Base-by-base conservation (phyloP, 2,113 vertebrate species). In the Dicaeum eximium region DNA sequence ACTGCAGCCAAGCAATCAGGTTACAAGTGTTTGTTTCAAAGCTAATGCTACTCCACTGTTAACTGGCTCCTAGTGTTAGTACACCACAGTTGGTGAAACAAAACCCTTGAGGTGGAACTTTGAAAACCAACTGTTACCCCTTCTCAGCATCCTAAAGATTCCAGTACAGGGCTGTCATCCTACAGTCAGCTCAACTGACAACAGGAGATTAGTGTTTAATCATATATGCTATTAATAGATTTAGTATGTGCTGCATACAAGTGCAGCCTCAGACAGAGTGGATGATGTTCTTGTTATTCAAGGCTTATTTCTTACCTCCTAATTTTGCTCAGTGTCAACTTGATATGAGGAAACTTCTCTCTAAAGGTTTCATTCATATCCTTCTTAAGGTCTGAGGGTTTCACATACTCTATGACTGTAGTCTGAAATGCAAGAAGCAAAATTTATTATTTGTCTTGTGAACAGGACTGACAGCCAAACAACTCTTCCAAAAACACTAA, bases 341-440 rank as follows among this genome's bases (percentile, higher is more conserved):
- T 99, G 92, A 99, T 98, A 96, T 99, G 98, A 42, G 99, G 99
- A 95, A 99, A 99, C 97, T 99, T 99, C 93, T 99, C 99, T 90
- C 98, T 98, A 60, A 99, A 99, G 4, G 99, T 99, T 98, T 99
- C 99, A 15, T 99, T 99, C 99, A 99, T 99, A 98, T 99, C 99
- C 93, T 99, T 99, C 96, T 99, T 99, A 98, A 99, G 98, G 96
- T 99, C 99, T 0, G 99, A 99, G 1, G 99, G 99, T 89, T 99
- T 99, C 95, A 99, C 99, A 1, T 99, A 99, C 92, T 99, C 99
- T 44, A 99, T 99, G 38, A 99, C 99, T 2, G 99, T 99, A 21
- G 99, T 99, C 99, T 99, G 97, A 61, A 88, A 95, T 5, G 67
- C n/a, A 71, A 28, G 58, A 51, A 15, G 62, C 21, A 51, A 79